Evolutionary conservation across 2,797 vertebrate genomes (phyloP).

Genomic region (Masticophis lateralis): DNA sequence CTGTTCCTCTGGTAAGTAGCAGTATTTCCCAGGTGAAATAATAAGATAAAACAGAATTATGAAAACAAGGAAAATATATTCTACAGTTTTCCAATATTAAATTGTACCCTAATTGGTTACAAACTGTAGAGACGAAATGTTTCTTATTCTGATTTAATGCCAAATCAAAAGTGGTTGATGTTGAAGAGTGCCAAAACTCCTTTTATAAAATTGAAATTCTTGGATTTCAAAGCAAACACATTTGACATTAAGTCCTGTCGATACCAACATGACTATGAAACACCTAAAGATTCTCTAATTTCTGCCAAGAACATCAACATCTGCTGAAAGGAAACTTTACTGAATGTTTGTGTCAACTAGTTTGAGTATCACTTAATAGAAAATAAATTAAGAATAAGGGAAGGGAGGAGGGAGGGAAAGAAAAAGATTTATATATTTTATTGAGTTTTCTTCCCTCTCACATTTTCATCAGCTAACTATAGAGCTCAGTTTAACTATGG

Average conservation of each 20-base stretch:
- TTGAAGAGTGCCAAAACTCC: neutral
- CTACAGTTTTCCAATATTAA: neutral
- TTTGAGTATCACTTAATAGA: neutral
- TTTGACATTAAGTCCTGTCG: neutral
- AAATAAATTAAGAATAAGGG: neutral
- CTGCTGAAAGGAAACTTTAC: neutral
- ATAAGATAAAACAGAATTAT: slow-evolving; percentile 15
- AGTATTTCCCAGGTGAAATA: slow-evolving; percentile 26
- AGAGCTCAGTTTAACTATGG: neutral
- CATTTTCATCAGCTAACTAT: neutral
- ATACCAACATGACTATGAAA: neutral
- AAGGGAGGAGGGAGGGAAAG: neutral
- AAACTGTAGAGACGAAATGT: neutral
- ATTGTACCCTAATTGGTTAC: neutral
- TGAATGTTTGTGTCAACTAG: neutral
- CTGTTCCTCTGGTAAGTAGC: slow-evolving; percentile 3
- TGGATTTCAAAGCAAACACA: neutral
- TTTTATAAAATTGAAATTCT: neutral
- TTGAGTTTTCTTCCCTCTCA: neutral
- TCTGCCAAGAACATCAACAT: neutral
- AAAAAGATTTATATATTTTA: neutral
- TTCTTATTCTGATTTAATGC: neutral
- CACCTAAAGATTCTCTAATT: neutral
- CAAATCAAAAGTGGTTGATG: neutral
- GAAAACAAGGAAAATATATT: slow-evolving; percentile 21